Evolutionary conservation across 2,797 vertebrate genomes (phyloP).

Genomic region (Spizella passerina): DNA sequence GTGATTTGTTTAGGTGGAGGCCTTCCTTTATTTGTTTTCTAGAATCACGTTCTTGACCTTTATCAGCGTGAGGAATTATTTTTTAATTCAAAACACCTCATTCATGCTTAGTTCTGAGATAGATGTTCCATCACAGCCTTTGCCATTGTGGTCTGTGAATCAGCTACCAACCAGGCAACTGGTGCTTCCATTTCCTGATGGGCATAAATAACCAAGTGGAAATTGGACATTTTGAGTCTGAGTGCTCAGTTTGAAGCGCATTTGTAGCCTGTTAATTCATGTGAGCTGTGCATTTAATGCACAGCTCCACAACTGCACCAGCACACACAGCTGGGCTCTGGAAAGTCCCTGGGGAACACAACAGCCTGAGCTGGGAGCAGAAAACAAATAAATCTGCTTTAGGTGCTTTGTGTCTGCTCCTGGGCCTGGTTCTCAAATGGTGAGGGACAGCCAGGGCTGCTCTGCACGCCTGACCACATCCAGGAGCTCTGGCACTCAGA

Average conservation of each 20-base stretch:
- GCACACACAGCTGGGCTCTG: accelerated
- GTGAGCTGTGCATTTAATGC: neutral
- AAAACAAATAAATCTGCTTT: neutral
- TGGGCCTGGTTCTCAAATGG: neutral
- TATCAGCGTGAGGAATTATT: neutral
- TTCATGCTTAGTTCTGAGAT: neutral
- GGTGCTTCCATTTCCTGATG: neutral
- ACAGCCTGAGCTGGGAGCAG: neutral
- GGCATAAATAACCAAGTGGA: neutral
- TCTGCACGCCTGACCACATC: neutral
- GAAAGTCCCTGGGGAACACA: neutral
- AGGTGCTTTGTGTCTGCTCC: neutral
- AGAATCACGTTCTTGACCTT: neutral
- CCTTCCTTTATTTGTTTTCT: neutral
- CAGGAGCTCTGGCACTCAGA: conserved; percentile 6
- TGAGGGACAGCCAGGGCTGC: neutral
- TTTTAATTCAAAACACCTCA: neutral
- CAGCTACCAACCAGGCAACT: neutral
- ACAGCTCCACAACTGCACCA: neutral
- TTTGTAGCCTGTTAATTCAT: too few relatives aligned
- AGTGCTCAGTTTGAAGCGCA: accelerated
- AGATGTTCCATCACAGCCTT: accelerated
- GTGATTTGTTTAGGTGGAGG: neutral
- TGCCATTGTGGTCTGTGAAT: neutral
- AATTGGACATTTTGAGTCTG: neutral